Conservation (phyloP, 2,888 invertebrate genomes). For the Drosophila phalerata region DNA sequence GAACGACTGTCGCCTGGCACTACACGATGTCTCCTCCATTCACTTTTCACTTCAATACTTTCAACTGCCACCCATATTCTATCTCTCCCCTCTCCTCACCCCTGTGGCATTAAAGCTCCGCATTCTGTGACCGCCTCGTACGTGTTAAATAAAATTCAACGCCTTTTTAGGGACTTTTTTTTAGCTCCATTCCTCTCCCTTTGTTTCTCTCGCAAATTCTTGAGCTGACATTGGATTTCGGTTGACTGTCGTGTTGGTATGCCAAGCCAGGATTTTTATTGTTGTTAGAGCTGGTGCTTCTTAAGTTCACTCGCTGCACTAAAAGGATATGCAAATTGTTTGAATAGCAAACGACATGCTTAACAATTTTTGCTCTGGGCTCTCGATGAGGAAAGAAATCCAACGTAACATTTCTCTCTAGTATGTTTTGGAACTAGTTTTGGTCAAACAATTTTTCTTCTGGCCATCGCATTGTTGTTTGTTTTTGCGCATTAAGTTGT, state of each 20-base stretch:
- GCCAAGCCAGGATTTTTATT: slow-evolving; percentile 48
- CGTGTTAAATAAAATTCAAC: slow-evolving; percentile 78
- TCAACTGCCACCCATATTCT: slow-evolving; percentile 18
- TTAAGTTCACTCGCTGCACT: slow-evolving; percentile 74
- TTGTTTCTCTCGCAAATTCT: slow-evolving; percentile 57
- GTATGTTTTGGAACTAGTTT: slow-evolving; percentile 40
- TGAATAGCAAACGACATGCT: slow-evolving; percentile 78
- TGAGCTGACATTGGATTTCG: slow-evolving; percentile 82
- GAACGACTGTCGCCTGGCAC: slow-evolving; percentile 29
- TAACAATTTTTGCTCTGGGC: slow-evolving; percentile 62
- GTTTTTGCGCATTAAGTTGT: slow-evolving; percentile 78
- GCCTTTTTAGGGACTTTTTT: slow-evolving; percentile 33
- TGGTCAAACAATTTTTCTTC: slow-evolving; percentile 59
- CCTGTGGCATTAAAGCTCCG: slow-evolving; percentile 38
- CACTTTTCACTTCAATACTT: slow-evolving; percentile 63
- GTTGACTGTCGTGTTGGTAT: slow-evolving; percentile 73
- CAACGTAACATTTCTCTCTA: slow-evolving; percentile 57
- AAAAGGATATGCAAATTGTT: slow-evolving; percentile 82
- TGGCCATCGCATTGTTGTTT: slow-evolving; percentile 53
- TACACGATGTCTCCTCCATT: slow-evolving; percentile 40
- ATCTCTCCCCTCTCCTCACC: not conserved
- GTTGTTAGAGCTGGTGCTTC: slow-evolving; percentile 54
- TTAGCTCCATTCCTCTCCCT: slow-evolving; percentile 3
- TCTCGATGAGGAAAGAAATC: slow-evolving; percentile 47
- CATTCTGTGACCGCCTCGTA: slow-evolving; percentile 54